Conservation (phyloP, 2,888 invertebrate genomes). For the Ariolimax columbianus region DNA sequence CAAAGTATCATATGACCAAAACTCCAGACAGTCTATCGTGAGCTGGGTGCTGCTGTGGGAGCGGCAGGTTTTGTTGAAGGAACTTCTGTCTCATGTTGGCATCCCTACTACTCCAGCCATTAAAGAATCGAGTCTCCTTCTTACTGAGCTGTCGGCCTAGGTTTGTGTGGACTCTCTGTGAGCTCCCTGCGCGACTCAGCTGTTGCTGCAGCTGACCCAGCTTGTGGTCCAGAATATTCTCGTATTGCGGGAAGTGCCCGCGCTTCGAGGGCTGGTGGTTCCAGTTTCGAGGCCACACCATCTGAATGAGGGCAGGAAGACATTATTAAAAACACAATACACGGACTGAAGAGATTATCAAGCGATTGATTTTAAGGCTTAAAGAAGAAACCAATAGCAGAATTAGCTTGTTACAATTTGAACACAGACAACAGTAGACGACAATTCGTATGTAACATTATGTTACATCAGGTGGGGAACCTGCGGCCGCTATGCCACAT, state of each 20-base stretch:
- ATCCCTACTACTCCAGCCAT: constrained; percentile 40
- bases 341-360: no score
- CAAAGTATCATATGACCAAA: not conserved
- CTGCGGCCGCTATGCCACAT: no score
- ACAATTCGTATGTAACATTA: no score
- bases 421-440: no score
- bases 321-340: not conserved
- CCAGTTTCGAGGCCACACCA: constrained; percentile 52
- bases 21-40: constrained; percentile 20
- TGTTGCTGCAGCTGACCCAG: constrained; percentile 67
- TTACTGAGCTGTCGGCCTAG: not conserved
- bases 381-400: no score
- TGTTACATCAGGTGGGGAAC: no score
- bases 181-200: constrained; percentile 60
- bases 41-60: not conserved
- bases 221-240: constrained; percentile 72
- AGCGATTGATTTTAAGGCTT: no score
- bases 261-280: constrained; percentile 56
- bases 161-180: constrained; percentile 1
- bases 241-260: constrained; percentile 64
- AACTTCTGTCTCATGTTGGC: constrained; percentile 51
- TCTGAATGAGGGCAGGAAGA: not conserved
- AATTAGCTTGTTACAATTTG: no score
- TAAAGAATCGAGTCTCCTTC: constrained; percentile 9
- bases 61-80: constrained; percentile 39